Evolutionary conservation across 2,888 invertebrate genomes (phyloP), one percentile per base, ranked within the genome.

Genomic region (Aspidiotus destructor): DNA sequence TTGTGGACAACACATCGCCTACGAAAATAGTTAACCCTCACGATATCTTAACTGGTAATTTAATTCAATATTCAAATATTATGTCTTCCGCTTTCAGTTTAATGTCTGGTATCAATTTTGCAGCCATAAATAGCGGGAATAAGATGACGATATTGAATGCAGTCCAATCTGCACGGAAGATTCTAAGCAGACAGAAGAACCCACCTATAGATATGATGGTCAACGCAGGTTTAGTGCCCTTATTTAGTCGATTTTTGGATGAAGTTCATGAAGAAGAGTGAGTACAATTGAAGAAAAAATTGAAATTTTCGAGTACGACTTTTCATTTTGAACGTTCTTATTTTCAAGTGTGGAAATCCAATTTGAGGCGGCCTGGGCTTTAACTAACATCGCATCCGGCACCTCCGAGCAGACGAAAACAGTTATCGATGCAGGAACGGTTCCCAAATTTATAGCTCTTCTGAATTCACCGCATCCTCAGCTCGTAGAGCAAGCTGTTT

Each of bases 201-300:
- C 97, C 97, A 68, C 97, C 96, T 2, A 97, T 97, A 73, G 93
- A 96, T 79, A 94, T 94, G 82, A 95, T 97, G 58, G 94, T 97
- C 76, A 83, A 87, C 73, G 91, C 92, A 70, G 95, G 95, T 74
- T 91, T 97, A 76, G 91, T 97, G 72, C 95, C 95, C 52, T 85
- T 87, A 79, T 93, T 97, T 81, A 94, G 96, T 42, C 87, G 89
- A 77, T 94, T 95, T 78, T 81, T 97, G 54, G 63, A 70, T 42
- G 10, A 60, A 16, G 60, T 70, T 16, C 68, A 71, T 62, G 60
- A 71, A 60, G 70, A 72, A 55, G 70, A 72, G 73, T 73, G 70
- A 70, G 73, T 62, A 52, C 11, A 53, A 53, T 61, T 68, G 13
- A 10, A 28, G 28, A 41, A 15, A 40, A n/a, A 17, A 42, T 60